phyloP scores from a whole-genome alignment of 2,113 vertebrate genomes.

The Ochotona curzoniae region DNA sequence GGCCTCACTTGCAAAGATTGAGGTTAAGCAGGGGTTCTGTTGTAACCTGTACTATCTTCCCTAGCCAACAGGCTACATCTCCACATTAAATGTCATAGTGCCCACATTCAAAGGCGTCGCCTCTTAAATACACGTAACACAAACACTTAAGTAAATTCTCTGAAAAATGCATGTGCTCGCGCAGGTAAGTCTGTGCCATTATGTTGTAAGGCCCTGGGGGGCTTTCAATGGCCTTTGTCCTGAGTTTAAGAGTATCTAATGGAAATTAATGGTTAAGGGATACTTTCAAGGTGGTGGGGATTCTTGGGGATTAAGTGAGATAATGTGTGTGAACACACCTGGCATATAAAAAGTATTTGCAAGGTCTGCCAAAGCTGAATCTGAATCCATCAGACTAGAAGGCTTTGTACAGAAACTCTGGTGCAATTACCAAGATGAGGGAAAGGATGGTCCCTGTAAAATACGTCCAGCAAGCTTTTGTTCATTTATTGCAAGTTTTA shows the following conservation, averaged over 20 bases:
- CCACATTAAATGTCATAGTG: neutral
- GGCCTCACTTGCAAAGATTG: neutral
- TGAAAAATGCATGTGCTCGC: neutral
- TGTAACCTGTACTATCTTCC: neutral
- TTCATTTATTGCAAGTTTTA: neutral
- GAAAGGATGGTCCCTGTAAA: neutral
- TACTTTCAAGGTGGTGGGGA: neutral
- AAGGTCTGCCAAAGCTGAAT: neutral
- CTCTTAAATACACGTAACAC: neutral
- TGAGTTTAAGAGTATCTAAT: slow-evolving; percentile 4
- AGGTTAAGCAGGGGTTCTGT: neutral
- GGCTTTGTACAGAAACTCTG: neutral
- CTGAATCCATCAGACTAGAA: neutral
- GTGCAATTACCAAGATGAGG: neutral
- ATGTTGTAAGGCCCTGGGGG: neutral
- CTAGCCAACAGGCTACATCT: neutral
- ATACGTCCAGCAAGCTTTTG: neutral
- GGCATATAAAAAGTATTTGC: neutral
- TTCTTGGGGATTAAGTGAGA: neutral
- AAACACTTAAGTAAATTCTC: neutral
- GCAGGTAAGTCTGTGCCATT: neutral
- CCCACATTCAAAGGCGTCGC: neutral
- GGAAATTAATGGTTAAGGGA: slow-evolving; percentile 24
- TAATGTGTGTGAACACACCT: neutral
- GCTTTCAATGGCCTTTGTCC: neutral